Evolutionary conservation across 2,113 vertebrate genomes (phyloP), one percentile per base, ranked within the genome.

Genomic region (Tichodroma muraria): DNA sequence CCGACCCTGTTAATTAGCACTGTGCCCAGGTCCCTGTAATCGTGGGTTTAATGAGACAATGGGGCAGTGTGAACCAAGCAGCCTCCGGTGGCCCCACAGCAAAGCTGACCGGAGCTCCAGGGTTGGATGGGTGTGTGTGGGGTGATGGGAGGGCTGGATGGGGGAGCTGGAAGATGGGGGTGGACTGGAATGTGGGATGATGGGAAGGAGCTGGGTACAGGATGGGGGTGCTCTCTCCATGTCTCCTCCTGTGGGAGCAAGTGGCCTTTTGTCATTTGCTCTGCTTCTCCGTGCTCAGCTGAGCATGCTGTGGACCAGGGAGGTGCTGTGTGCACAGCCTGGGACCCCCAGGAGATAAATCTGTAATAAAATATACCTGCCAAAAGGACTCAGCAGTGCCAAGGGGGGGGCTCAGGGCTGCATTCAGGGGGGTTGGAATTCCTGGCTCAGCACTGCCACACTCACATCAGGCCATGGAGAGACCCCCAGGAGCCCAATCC

Each of bases 21-120:
- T 11, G 93, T 28, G 75, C 49, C 68, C 63, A 9, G 80, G 28
- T 69, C 56, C 31, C 4, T 24, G 44, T 94, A 63, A 93, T 89
- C 80, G 30, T 2, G 86, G 93, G 31, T 84, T 96, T 95, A 93
- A 61, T 8, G 72, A 82, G 76, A 95, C 84, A 95, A 93, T 91
- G 56, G 88, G 94, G 70, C 83, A 49, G 75, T 47, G 79, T 69
- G 75, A 92, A 47, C 19, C 11, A 56, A 20, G 23, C 21, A 2
- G 63, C n/a, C 61, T 30, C 6, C 2, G 27, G n/a, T 1, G 40
- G 14, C 50, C 76, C 18, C 76, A 28, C 10, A 27, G 72, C 53
- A 35, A n/a, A 76, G 53, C 63, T 8, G 35, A 23, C 44, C 40
- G 1, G 18, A 56, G 73, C 69, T 63, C 24, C 18, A 0, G 59